Evolutionary conservation across 1,140 invertebrate genomes (phyloP).

Genomic region (Rhynchophorus ferrugineus): DNA sequence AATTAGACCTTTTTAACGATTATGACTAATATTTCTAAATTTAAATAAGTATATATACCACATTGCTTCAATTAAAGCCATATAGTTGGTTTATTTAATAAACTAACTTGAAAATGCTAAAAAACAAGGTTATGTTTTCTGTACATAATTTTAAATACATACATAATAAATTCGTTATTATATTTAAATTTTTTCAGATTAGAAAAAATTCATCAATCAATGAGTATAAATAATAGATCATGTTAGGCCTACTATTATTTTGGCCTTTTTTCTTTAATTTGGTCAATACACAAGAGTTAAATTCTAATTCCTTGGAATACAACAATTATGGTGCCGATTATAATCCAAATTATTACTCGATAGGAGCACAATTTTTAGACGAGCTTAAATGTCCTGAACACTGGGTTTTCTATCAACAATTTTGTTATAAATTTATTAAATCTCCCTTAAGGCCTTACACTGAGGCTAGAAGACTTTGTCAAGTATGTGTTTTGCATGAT

Average conservation of each 20-base stretch:
- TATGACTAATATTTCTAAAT: neutral
- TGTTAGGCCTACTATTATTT: slow-evolving; percentile 1
- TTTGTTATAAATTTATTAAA: slow-evolving; percentile 83
- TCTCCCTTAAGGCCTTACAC: slow-evolving; percentile 69
- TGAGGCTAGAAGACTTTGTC: slow-evolving; percentile 73
- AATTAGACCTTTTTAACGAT: too few species aligned
- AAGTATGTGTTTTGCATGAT: slow-evolving; percentile 40
- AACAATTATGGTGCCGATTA: slow-evolving; percentile 6
- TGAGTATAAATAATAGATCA: neutral
- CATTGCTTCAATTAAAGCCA: too few species aligned
- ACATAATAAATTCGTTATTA: too few species aligned
- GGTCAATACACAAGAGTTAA: neutral
- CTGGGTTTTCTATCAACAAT: slow-evolving; percentile 68
- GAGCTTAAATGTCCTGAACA: slow-evolving; percentile 65
- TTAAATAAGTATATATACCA: neutral
- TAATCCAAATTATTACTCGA: neutral
- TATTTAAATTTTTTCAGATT: too few species aligned
- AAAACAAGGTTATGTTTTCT: too few species aligned
- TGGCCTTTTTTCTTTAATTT: neutral
- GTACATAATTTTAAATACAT: too few species aligned
- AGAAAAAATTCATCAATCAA: too few species aligned
- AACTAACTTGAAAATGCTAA: too few species aligned
- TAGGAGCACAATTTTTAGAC: slow-evolving; percentile 22
- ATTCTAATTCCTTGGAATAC: slow-evolving; percentile 5
- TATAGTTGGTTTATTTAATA: too few species aligned